These are phyloP conservation scores for Agriopis aurantiaria DNA, from an alignment of 2,888 invertebrate genomes.

Conservation along the genomic window DNA sequence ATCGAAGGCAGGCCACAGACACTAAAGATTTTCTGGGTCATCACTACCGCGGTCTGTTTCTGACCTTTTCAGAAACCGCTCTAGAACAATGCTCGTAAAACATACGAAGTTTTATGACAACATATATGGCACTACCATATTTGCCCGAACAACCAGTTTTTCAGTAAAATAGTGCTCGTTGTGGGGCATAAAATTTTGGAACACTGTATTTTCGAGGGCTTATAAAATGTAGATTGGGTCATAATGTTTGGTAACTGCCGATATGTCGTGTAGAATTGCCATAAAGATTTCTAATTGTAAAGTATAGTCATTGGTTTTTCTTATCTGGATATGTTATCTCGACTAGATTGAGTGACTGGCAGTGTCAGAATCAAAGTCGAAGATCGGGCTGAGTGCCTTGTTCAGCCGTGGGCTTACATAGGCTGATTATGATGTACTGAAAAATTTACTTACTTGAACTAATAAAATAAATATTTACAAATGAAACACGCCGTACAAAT, in stretches of 20 bases:
- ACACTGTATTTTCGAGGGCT: constrained; percentile 13
- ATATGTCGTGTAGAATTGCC: constrained; percentile 10
- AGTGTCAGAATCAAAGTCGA: too few species aligned
- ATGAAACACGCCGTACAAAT: too few species aligned
- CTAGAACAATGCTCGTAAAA: constrained; percentile 23
- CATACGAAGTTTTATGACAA: constrained; percentile 15
- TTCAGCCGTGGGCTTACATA: too few species aligned
- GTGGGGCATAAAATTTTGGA: constrained; percentile 15
- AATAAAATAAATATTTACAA: too few species aligned
- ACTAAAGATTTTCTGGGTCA: constrained; percentile 39
- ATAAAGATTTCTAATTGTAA: constrained; percentile 11
- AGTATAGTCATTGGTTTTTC: not conserved
- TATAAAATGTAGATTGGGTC: constrained; percentile 31
- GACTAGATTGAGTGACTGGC: too few species aligned
- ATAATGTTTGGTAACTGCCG: constrained; percentile 26
- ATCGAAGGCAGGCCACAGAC: not conserved
- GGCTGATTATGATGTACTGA: too few species aligned
- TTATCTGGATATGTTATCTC: not conserved
- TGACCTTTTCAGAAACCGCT: constrained; percentile 13
- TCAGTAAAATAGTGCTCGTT: constrained; percentile 24
- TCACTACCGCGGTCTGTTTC: constrained; percentile 23
- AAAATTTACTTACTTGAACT: too few species aligned
- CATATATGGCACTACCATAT: constrained; percentile 11
- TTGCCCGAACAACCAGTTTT: constrained; percentile 2
- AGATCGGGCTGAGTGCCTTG: too few species aligned